Conservation (phyloP, 2,797 vertebrate species). For the Menidia menidia region DNA sequence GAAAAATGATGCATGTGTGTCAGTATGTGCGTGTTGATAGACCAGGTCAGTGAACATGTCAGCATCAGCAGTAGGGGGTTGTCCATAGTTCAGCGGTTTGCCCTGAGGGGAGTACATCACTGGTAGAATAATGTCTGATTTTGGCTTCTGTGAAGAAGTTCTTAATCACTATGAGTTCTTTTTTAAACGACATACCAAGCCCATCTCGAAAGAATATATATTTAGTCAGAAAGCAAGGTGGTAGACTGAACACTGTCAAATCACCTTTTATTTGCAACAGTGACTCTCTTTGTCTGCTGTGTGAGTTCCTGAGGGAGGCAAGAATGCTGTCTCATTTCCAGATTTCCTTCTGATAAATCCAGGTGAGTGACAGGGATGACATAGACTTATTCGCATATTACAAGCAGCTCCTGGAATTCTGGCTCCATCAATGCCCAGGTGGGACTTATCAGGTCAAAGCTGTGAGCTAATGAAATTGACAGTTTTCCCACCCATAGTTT, state of each 20-base stretch:
- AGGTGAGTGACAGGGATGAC: conserved; percentile 85
- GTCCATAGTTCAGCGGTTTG: conserved; percentile 56
- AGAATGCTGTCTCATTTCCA: conserved; percentile 76
- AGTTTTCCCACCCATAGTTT: conserved; percentile 27
- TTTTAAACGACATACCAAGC: conserved; percentile 6
- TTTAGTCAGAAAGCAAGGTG: conserved; percentile 45
- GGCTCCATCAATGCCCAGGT: conserved; percentile 65
- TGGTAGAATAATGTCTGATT: conserved; percentile 34
- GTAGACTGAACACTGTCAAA: conserved; percentile 42
- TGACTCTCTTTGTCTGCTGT: conserved; percentile 69
- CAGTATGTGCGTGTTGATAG: conserved; percentile 58
- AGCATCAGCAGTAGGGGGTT: conserved; percentile 71
- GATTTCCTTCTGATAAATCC: conserved; percentile 84
- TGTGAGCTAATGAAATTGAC: conserved; percentile 60
- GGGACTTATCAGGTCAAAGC: conserved; percentile 56
- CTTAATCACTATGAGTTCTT: conserved; percentile 27
- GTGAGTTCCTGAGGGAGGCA: conserved; percentile 47
- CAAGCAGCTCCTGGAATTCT: conserved; percentile 76
- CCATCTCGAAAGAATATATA: conserved; percentile 30
- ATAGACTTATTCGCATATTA: conserved; percentile 75
- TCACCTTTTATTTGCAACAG: conserved; percentile 64
- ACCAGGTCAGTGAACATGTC: conserved; percentile 80
- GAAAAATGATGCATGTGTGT: conserved; percentile 55
- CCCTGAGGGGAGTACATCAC: conserved; percentile 39
- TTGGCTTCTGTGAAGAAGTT: conserved; percentile 29